These are phyloP conservation scores for Tetrapedia diversipes DNA, from an alignment of 2,888 invertebrate species.

Conservation along the genomic window DNA sequence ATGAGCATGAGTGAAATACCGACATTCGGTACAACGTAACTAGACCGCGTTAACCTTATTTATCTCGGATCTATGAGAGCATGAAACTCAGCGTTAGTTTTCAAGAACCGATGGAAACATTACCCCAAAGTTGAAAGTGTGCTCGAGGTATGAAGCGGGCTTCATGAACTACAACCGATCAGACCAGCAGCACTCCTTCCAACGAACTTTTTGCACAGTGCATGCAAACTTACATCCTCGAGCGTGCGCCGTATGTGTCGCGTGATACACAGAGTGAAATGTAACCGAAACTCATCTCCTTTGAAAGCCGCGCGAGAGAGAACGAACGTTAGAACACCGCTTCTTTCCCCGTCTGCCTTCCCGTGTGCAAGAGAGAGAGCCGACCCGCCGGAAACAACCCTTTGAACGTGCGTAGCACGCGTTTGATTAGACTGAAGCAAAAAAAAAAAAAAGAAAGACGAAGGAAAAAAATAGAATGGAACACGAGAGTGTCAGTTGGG, in stretches of 20 bases:
- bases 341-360: conserved; percentile 11
- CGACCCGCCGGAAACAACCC: conserved; percentile 31
- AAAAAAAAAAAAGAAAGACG: too few species aligned
- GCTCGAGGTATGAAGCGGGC: too few species aligned
- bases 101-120: too few species aligned
- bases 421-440: conserved; percentile 21
- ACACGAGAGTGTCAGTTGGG: conserved; percentile 76
- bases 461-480: conserved; percentile 39
- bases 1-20: too few species aligned
- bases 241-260: not conserved
- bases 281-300: not conserved
- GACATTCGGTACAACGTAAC: too few species aligned
- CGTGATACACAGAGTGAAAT: not conserved
- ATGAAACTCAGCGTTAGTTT: too few species aligned
- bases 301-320: conserved; percentile 34
- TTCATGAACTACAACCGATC: too few species aligned
- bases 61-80: too few species aligned
- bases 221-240: not conserved
- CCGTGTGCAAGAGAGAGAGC: not conserved
- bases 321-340: conserved; percentile 20
- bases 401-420: not conserved
- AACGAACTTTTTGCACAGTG: too few species aligned
- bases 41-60: too few species aligned
- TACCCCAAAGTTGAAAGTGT: too few species aligned
- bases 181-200: too few species aligned